phyloP scores from a whole-genome alignment of 2,888 invertebrate genomes.

The Anarsia innoxiella region DNA sequence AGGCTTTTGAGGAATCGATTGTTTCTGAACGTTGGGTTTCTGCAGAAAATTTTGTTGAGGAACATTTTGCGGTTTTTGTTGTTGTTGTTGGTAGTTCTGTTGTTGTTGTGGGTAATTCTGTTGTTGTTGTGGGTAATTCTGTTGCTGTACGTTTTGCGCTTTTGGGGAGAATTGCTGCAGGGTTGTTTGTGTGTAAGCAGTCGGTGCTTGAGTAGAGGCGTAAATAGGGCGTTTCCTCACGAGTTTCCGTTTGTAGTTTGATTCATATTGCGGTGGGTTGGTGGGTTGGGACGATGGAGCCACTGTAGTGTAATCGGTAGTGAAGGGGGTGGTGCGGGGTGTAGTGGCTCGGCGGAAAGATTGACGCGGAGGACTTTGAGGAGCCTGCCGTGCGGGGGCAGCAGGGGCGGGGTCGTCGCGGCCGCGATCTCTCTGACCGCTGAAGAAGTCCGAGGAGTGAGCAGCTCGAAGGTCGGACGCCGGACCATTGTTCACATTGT shows the following conservation, averaged over 20 bases:
- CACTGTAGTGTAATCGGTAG: constrained; percentile 33
- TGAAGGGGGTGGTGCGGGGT: constrained; percentile 31
- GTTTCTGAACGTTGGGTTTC: constrained; percentile 14
- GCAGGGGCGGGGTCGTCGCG: constrained; percentile 43
- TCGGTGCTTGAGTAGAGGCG: constrained; percentile 39
- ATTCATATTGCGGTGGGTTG: constrained; percentile 40
- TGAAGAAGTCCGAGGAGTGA: constrained; percentile 85
- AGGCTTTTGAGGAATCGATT: constrained; percentile 4
- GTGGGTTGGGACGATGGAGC: constrained; percentile 29
- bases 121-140: constrained; percentile 33
- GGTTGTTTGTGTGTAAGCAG: constrained; percentile 30
- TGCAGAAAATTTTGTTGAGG: constrained; percentile 8
- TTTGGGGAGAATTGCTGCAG: constrained; percentile 19
- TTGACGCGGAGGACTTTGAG: constrained; percentile 29
- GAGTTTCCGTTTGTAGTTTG: constrained; percentile 48
- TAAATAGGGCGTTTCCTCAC: constrained; percentile 58
- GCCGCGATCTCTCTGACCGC: constrained; percentile 66
- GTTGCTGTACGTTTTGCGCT: constrained; percentile 26
- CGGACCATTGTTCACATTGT: constrained; percentile 38
- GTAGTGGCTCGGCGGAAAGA: constrained; percentile 37
- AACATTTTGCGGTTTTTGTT: constrained; percentile 16
- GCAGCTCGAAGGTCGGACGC: constrained; percentile 80
- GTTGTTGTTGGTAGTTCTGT: constrained; percentile 9
- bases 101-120: not conserved
- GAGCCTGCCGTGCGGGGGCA: constrained; percentile 33